Evolutionary conservation across 1,140 invertebrate genomes (phyloP).

Genomic region (Ectropis grisescens): DNA sequence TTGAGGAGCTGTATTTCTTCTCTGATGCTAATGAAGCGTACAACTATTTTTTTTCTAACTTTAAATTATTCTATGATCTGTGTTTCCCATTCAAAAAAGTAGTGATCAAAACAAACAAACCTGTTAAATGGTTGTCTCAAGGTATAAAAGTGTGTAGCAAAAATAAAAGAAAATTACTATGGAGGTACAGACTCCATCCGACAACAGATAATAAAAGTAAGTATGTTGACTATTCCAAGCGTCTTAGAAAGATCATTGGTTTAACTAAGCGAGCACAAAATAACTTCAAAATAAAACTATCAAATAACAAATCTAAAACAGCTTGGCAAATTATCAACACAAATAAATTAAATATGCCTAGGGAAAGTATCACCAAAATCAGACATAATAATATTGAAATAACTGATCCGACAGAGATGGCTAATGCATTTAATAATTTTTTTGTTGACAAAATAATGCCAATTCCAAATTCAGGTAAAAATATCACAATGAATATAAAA

Average conservation of each 20-base stretch:
- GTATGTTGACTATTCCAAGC: neutral
- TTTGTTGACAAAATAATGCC: too few relatives aligned
- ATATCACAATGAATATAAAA: too few relatives aligned
- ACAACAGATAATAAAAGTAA: neutral
- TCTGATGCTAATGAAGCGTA: constrained; percentile 8
- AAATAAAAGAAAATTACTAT: constrained; percentile 11
- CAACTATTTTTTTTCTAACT: constrained; percentile 6
- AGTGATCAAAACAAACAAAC: constrained; percentile 3
- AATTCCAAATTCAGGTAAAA: too few relatives aligned
- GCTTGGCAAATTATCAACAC: too few relatives aligned
- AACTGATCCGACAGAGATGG: too few relatives aligned
- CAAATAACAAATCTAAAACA: too few relatives aligned
- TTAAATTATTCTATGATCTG: constrained; percentile 14
- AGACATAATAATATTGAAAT: too few relatives aligned
- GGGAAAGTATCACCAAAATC: too few relatives aligned
- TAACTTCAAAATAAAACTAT: too few relatives aligned
- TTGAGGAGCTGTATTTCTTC: constrained; percentile 7
- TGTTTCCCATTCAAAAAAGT: constrained; percentile 12
- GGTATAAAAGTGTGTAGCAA: constrained; percentile 15
- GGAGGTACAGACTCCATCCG: neutral
- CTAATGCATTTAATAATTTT: too few relatives aligned
- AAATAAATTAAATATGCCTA: too few relatives aligned
- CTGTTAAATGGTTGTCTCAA: constrained; percentile 10
- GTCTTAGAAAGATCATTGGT: constrained; percentile 1
- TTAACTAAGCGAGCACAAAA: neutral